Conservation (phyloP, 2,888 invertebrate species). For the Stegana nigrithorax region DNA sequence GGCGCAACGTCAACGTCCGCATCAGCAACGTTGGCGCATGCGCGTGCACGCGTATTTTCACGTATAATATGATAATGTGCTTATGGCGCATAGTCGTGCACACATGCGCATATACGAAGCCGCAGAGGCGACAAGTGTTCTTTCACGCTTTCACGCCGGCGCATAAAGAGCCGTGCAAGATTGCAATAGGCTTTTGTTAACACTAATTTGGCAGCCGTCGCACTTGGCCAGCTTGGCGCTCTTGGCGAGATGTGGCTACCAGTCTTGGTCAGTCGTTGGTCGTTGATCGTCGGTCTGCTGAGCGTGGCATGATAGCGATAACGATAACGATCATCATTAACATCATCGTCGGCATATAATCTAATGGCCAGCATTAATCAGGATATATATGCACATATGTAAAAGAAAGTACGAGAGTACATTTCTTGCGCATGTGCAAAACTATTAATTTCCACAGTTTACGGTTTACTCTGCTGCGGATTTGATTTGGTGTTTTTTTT, state of each 20-base stretch:
- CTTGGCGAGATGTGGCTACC: neutral
- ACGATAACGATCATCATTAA: neutral
- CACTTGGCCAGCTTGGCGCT: neutral
- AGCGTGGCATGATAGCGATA: neutral
- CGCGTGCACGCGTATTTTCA: no score
- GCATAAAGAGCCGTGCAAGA: no score
- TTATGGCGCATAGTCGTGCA: no score
- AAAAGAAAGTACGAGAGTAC: no score
- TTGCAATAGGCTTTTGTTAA: no score
- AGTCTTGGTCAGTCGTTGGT: neutral
- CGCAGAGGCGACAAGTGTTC: neutral
- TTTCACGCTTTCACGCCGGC: no score
- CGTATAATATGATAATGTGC: no score
- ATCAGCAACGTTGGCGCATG: neutral
- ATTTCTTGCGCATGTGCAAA: no score
- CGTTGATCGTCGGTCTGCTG: no score
- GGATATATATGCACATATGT: slow-evolving; percentile 11
- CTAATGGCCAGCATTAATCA: slow-evolving; percentile 2
- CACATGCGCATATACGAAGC: no score
- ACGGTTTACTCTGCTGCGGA: no score
- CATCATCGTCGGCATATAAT: neutral
- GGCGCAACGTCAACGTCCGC: neutral
- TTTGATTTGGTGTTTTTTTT: neutral
- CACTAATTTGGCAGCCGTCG: no score
- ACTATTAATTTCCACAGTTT: neutral